Percentiles rank a stretch among this genome's conserved stretches.
phyloP scores from a whole-genome alignment of 2,888 invertebrate species.

The Tipula confusa region DNA sequence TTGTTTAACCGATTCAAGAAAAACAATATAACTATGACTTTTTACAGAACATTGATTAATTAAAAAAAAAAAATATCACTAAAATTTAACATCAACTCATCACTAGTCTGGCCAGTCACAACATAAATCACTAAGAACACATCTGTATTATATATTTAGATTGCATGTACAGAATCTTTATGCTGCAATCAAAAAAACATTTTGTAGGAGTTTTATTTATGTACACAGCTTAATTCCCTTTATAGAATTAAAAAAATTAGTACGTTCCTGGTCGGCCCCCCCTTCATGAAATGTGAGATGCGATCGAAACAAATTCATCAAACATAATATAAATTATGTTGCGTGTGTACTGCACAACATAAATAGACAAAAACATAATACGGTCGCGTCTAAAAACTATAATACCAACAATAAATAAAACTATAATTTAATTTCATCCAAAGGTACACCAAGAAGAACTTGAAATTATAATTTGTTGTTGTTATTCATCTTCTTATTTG shows the following conservation, averaged over 20 bases:
- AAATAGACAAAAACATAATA: neutral
- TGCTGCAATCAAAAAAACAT: neutral
- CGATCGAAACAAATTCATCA: neutral
- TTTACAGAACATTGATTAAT: no score
- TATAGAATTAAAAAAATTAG: neutral
- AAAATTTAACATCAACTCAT: no score
- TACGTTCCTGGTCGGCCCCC: neutral
- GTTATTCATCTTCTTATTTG: neutral
- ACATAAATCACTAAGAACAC: no score
- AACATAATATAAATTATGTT: neutral
- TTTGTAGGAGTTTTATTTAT: neutral
- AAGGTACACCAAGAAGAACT: neutral
- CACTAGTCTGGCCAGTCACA: no score
- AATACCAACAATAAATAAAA: neutral
- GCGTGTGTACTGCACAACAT: neutral
- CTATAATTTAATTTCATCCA: neutral
- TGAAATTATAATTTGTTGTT: neutral
- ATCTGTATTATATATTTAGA: no score
- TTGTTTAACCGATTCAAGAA: no score
- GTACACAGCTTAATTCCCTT: neutral
- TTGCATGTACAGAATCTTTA: neutral
- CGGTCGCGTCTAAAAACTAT: neutral
- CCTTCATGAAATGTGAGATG: neutral
- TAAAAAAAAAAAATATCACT: no score
- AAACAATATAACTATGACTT: no score